phyloP scores from a whole-genome alignment of 2,888 invertebrate species.

The Drosophila yooni region DNA sequence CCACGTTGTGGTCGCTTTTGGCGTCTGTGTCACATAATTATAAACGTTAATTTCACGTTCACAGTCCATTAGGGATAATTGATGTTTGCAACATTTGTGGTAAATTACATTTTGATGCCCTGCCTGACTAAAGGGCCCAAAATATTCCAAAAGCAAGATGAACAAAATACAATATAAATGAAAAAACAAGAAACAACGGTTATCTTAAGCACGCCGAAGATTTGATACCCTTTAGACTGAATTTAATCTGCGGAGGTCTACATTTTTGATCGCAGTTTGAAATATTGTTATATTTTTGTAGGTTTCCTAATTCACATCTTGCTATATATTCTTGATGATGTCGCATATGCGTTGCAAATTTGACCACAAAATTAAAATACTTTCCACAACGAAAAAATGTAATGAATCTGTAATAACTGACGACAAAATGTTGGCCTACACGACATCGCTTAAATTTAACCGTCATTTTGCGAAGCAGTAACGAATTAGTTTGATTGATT shows the following conservation, averaged over 20 bases:
- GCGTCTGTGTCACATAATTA: conserved; percentile 76
- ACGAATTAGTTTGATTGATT: conserved; percentile 70
- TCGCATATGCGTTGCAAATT: not conserved
- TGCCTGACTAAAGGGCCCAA: conserved; percentile 14
- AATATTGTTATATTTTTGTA: not conserved
- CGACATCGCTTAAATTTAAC: conserved; percentile 48
- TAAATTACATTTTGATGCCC: conserved; percentile 80
- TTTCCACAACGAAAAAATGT: not conserved
- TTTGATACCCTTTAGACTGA: not conserved
- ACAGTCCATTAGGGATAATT: conserved; percentile 82
- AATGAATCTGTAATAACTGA: conserved; percentile 31
- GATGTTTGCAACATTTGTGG: conserved; percentile 79
- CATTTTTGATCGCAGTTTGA: not conserved
- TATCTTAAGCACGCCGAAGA: not conserved
- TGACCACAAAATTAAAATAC: not conserved
- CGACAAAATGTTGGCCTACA: conserved; percentile 45
- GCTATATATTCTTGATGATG: not conserved
- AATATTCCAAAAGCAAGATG: conserved; percentile 12
- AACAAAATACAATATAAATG: conserved; percentile 19
- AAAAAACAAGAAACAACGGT: conserved; percentile 1
- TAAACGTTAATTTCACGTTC: conserved; percentile 80
- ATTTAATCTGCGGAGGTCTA: not conserved
- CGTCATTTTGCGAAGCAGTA: conserved; percentile 44
- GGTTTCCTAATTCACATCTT: not conserved
- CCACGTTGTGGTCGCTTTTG: conserved; percentile 43